Base-by-base conservation (phyloP, 2,888 invertebrate genomes). In the Entomobrya proxima region DNA sequence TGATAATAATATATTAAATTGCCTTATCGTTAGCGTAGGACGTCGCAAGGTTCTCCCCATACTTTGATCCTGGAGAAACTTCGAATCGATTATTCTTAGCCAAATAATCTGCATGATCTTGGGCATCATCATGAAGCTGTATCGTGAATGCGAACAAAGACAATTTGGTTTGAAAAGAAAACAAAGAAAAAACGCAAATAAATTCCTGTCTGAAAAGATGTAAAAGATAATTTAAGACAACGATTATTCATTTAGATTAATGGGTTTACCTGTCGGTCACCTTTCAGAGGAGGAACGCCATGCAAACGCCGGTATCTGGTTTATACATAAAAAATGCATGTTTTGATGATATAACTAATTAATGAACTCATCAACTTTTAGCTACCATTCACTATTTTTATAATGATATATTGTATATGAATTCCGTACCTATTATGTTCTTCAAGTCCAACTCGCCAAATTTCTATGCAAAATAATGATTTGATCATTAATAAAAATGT, bases 121-220 rank as follows among this genome's bases (percentile, higher is more conserved):
- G 85, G n/a, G 79, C 80, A 18, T 58, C 74, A 44, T 80, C 64
- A 67, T 85, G 85, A 21, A 85, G 47, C 85, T 85, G n/a, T 52
- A n/a, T n/a, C n/a, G n/a, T n/a, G n/a, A n/a, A n/a, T n/a, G n/a
- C n/a, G 13, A 32, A 32, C 1, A 40, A 52, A 13, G 9, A n/a
- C n/a, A n/a, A n/a, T n/a, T n/a, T n/a, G n/a, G n/a, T n/a, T n/a
- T n/a, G n/a, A n/a, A n/a, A n/a, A n/a, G n/a, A n/a, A n/a, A n/a
- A n/a, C n/a, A n/a, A n/a, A n/a, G n/a, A n/a, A n/a, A n/a, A n/a
- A n/a, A n/a, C n/a, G n/a, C n/a, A n/a, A n/a, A n/a, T n/a, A n/a
- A n/a, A n/a, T n/a, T n/a, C n/a, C n/a, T n/a, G n/a, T n/a, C n/a
- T n/a, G n/a, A 21, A 47, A 27, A 4, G 7, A 3, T 47, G 27